phyloP scores from a whole-genome alignment of 2,113 vertebrate genomes.

The Falco punctatus region DNA sequence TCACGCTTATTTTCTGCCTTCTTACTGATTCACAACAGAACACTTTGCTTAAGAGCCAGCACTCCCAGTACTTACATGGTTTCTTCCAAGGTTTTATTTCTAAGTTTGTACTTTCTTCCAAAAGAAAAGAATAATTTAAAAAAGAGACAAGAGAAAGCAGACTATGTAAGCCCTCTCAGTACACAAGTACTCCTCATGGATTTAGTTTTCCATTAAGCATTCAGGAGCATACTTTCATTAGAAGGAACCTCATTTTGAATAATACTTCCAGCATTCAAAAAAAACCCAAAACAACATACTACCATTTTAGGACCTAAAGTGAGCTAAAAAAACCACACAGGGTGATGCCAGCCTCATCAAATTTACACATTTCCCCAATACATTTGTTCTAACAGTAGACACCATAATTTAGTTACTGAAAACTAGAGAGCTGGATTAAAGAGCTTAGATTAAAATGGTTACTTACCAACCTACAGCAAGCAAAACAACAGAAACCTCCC shows the following conservation, averaged over 20 bases:
- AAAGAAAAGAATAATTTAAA: no score
- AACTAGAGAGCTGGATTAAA: not conserved
- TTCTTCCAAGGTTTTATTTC: not conserved
- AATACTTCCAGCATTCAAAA: not conserved
- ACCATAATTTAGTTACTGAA: not conserved
- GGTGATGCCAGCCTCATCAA: not conserved
- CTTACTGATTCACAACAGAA: not conserved
- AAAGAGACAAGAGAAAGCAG: not conserved
- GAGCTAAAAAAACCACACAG: not conserved
- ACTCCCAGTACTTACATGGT: not conserved
- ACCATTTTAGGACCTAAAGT: not conserved
- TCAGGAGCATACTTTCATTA: fast-evolving
- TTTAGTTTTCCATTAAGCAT: no score
- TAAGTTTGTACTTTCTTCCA: not conserved
- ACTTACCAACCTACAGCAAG: not conserved
- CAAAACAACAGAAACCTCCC: not conserved
- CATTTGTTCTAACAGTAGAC: not conserved
- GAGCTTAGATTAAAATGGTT: fast-evolving
- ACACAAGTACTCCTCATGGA: no score
- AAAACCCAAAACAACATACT: fast-evolving
- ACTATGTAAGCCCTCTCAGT: not conserved
- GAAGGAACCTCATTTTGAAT: not conserved
- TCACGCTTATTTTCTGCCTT: not conserved
- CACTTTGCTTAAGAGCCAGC: not conserved
- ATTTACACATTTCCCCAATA: not conserved